A percentile compares a stretch with the other conserved stretches of the same genome.
Evolutionary conservation across 2,888 invertebrate species (phyloP).

Genomic region (Cheilosia pagana): DNA sequence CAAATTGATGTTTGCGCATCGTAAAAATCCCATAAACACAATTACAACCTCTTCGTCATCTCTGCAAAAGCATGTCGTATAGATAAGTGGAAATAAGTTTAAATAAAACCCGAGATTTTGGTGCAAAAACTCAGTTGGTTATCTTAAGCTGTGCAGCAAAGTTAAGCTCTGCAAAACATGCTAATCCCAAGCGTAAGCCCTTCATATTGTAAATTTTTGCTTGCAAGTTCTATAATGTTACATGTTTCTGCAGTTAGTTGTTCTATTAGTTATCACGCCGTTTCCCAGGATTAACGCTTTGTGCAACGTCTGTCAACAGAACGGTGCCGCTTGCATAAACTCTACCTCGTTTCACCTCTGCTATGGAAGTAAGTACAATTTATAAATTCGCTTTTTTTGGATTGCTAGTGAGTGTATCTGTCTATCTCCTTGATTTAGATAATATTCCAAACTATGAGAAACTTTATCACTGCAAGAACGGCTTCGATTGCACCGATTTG

Average conservation of each 20-base stretch:
- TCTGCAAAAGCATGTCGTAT: background rate
- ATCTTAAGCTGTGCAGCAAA: conserved; percentile 8
- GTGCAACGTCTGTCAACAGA: conserved; percentile 80
- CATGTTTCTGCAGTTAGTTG: conserved; percentile 6
- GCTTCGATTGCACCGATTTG: conserved; percentile 79
- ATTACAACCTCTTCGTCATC: conserved; percentile 1
- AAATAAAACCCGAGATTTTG: background rate
- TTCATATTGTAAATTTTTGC: background rate
- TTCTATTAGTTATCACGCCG: background rate
- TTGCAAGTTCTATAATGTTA: background rate
- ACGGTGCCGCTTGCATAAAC: conserved; percentile 80
- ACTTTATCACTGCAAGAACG: conserved; percentile 79
- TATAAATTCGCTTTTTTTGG: background rate
- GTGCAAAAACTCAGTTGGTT: conserved; percentile 20
- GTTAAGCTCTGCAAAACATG: conserved; percentile 10
- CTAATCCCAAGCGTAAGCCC: conserved; percentile 28
- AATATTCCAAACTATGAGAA: conserved; percentile 76
- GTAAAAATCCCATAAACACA: background rate
- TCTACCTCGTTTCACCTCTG: conserved; percentile 80
- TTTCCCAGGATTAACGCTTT: conserved; percentile 52
- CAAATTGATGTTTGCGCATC: background rate
- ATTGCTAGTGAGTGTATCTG: background rate
- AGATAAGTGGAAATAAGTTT: background rate
- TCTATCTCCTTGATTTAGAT: conserved; percentile 68
- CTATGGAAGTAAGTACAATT: conserved; percentile 76